Base-by-base conservation (phyloP, 2,888 invertebrate species). In the Chydorus sphaericus region DNA sequence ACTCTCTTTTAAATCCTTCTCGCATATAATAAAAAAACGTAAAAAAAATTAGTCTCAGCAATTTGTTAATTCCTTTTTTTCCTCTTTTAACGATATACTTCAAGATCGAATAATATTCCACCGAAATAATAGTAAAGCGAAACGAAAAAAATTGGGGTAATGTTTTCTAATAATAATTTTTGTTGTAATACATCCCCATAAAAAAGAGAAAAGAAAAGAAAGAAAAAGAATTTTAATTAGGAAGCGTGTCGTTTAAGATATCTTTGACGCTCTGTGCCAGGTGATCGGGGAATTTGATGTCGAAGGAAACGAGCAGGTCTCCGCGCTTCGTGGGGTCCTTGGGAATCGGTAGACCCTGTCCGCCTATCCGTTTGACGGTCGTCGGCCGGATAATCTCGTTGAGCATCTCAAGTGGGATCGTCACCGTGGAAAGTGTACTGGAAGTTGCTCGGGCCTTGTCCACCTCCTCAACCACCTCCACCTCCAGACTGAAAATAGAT, bases 391-490 rank as follows among this genome's bases (percentile, higher is more conserved):
- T 81, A 44, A 91, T 78, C 69, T 90, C 88, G 63, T 80, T 80
- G 56, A 79, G 81, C 39, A 87, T 77, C 67, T 85, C 83, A 48
- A 91, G 75, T 0, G 85, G 79, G 60, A 93, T 75, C 65, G 73
- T 98, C 96, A 1, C 92, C 92, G 67, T 92, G 91, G 80, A 85
- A 96, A 49, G 83, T 79, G 74, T 93, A 94, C 56, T 83, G 78
- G 74, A 80, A 85, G 62, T 78, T 77, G 63, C 77, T 77, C 29
- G 77, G 77, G 55, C 74, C 77, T 57, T 80, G 77, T 51, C 77
- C 77, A 30, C 71, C 71, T 11, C 59, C 57, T 11, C 57, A 56
- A 29, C 51, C 58, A 8, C 79, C 78, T 59, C 36, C 75, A 74
- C 57, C 79, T 77, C 73, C 50, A 82, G 82, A 7, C 85, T 48